Evolutionary conservation across 1,140 invertebrate species (phyloP).

Genomic region (Heterodera carotae): DNA sequence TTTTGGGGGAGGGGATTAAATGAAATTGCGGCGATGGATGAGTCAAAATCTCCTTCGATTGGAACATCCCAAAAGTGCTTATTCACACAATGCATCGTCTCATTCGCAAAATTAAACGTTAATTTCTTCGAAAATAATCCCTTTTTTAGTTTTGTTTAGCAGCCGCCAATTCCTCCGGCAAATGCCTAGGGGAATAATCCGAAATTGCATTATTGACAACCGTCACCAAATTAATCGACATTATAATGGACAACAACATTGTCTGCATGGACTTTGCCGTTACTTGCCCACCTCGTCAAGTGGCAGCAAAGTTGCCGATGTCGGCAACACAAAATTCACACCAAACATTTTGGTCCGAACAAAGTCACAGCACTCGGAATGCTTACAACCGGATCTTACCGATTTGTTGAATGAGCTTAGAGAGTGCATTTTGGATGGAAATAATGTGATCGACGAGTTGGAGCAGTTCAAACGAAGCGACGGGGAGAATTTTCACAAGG

Average conservation of each 20-base stretch:
- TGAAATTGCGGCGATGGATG: background rate
- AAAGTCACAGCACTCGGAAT: background rate
- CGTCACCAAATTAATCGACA: background rate
- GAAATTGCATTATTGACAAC: background rate
- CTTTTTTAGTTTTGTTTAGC: too few species aligned
- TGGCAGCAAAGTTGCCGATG: background rate
- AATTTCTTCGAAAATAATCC: background rate
- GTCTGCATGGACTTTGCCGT: background rate
- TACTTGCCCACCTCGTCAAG: background rate
- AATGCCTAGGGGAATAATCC: background rate
- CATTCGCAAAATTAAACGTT: too few species aligned
- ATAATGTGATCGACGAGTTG: background rate
- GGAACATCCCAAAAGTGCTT: too few species aligned
- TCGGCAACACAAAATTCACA: background rate
- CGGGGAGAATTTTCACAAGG: conserved; percentile 3
- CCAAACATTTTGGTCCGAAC: background rate
- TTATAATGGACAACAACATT: background rate
- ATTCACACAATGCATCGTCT: too few species aligned
- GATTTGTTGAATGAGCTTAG: background rate
- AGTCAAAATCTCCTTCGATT: background rate
- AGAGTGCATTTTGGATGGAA: conserved; percentile 1
- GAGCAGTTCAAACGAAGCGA: conserved; percentile 5
- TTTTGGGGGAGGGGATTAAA: background rate
- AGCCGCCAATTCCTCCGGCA: background rate
- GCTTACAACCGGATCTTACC: background rate